Evolutionary conservation across 2,797 vertebrate species (phyloP).

Genomic region (Fringilla coelebs): DNA sequence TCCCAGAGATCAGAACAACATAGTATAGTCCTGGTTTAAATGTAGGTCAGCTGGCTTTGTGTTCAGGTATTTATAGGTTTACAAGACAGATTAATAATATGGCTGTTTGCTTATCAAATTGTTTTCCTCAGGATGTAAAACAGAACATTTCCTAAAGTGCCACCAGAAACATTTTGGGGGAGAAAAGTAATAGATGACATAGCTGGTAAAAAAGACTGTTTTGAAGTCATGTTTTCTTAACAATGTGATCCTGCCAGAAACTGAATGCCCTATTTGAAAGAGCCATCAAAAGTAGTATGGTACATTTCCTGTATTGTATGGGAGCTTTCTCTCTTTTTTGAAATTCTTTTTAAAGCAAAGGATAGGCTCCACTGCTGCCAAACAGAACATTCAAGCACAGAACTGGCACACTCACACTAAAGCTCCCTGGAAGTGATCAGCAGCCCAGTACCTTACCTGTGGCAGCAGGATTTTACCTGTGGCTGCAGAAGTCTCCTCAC

Average conservation of each 20-base stretch:
- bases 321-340: neutral
- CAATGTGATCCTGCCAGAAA: neutral
- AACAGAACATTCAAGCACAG: neutral
- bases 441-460: neutral
- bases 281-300: neutral
- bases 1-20: neutral
- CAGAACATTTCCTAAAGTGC: neutral
- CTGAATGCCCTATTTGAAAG: neutral
- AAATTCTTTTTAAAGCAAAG: neutral
- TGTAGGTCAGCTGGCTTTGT: neutral
- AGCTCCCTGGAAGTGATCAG: neutral
- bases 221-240: neutral
- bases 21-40: neutral
- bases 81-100: neutral
- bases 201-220: neutral
- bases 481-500: neutral
- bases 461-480: neutral
- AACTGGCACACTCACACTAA: neutral
- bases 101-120: neutral
- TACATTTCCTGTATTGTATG: neutral
- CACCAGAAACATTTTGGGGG: neutral
- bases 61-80: neutral
- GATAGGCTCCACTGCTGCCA: neutral
- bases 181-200: neutral
- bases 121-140: neutral